Percentiles rank a stretch among this genome's conserved stretches.
These are phyloP conservation scores for Drosophila lini DNA, from an alignment of 1,140 invertebrate species.

Conservation along the genomic window DNA sequence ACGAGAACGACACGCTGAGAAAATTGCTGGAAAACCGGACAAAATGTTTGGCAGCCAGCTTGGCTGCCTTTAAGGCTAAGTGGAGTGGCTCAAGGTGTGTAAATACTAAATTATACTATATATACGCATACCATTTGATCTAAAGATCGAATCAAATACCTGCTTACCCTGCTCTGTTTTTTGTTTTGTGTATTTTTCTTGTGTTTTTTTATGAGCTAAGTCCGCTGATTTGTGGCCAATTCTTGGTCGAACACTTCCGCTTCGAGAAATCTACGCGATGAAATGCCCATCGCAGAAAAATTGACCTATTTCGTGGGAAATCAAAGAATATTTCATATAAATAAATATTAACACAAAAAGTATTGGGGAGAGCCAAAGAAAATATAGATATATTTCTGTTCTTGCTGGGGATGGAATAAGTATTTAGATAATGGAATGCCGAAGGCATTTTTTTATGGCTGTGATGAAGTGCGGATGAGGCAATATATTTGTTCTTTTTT, in stretches of 20 bases:
- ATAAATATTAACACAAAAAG: slow-evolving; percentile 29
- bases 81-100: slow-evolving; percentile 57
- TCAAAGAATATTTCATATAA: slow-evolving; percentile 39
- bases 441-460: slow-evolving; percentile 10
- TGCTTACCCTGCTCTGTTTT: slow-evolving; percentile 4
- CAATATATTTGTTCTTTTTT: slow-evolving; percentile 2
- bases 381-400: slow-evolving; percentile 3
- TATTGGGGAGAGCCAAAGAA: neutral
- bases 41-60: slow-evolving; percentile 47
- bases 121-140: neutral
- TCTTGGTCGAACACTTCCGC: slow-evolving; percentile 30
- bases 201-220: slow-evolving; percentile 34
- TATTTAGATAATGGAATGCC: slow-evolving; percentile 17
- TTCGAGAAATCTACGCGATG: slow-evolving; percentile 10
- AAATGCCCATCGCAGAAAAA: slow-evolving; percentile 8
- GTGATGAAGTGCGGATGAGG: slow-evolving; percentile 31
- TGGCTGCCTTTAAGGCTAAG: slow-evolving; percentile 51
- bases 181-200: slow-evolving; percentile 39
- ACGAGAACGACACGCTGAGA: slow-evolving; percentile 24
- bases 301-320: slow-evolving; percentile 29
- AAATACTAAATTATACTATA: neutral
- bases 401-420: slow-evolving; percentile 5
- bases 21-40: slow-evolving; percentile 31
- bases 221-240: slow-evolving; percentile 45
- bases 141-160: neutral